Evolutionary conservation across 1,140 invertebrate genomes (phyloP).

Genomic region (Brachionus paranguensis): DNA sequence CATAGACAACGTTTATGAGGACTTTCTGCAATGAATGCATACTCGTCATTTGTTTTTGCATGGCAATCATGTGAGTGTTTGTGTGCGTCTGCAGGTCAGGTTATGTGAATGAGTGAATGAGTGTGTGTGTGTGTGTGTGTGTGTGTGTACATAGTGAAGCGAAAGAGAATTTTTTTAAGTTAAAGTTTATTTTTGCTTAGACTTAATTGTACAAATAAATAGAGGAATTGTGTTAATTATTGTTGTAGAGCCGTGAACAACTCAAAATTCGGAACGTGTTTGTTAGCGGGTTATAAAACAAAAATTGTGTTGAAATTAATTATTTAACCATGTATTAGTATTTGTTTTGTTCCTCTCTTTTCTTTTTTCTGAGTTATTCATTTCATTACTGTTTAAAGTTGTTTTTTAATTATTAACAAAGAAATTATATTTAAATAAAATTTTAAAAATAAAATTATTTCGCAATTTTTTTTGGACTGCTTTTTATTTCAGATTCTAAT

Average conservation of each 20-base stretch:
- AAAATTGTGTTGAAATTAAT: background rate
- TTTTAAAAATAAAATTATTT: background rate
- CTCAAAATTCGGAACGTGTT: background rate
- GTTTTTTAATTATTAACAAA: constrained; percentile 20
- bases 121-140: background rate
- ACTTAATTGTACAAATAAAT: background rate
- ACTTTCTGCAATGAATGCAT: constrained; percentile 4
- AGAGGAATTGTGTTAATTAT: background rate
- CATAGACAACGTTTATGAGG: constrained; percentile 30
- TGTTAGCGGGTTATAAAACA: background rate
- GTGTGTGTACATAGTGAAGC: background rate
- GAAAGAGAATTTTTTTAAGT: background rate
- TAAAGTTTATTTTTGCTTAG: background rate
- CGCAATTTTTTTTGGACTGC: too few species aligned
- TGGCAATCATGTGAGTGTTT: background rate
- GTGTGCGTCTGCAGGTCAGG: background rate
- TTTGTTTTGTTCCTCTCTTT: background rate
- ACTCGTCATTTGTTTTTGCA: background rate
- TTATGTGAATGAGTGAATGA: background rate
- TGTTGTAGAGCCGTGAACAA: background rate
- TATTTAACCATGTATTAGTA: constrained; percentile 8
- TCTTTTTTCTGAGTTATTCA: background rate
- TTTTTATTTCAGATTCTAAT: too few species aligned
- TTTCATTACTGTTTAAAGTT: background rate
- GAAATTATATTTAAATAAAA: constrained; percentile 13